These are phyloP conservation scores for Chrysomela aeneicollis DNA, from an alignment of 2,888 invertebrate genomes.

Conservation along the genomic window DNA sequence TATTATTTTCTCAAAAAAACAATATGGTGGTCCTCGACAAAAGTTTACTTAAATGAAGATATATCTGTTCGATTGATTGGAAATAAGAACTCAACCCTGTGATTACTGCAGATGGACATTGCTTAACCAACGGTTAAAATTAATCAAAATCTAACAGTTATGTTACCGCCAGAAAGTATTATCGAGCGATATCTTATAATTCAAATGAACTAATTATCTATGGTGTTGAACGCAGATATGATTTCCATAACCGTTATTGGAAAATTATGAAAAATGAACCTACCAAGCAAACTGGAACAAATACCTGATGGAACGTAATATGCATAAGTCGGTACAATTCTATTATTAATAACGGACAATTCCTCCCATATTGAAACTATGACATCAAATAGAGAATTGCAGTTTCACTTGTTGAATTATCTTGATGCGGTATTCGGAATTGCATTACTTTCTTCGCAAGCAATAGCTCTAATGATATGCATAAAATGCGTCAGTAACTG, in stretches of 20 bases:
- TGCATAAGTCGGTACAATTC: background rate
- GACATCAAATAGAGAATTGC: constrained; percentile 14
- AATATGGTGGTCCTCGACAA: too few relatives aligned
- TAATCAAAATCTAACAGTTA: background rate
- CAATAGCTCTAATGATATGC: background rate
- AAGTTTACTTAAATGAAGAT: too few relatives aligned
- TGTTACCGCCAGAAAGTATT: background rate
- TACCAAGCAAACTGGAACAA: background rate
- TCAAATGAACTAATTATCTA: constrained; percentile 1
- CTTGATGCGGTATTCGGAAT: background rate
- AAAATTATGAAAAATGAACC: background rate
- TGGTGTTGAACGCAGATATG: background rate
- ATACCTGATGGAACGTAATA: background rate
- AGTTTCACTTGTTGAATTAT: constrained; percentile 13
- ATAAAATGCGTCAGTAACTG: too few relatives aligned
- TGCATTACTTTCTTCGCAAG: background rate
- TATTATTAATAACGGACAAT: constrained; percentile 15
- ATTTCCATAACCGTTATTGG: constrained; percentile 7
- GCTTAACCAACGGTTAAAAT: too few relatives aligned
- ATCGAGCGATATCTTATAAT: background rate
- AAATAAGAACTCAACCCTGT: too few relatives aligned
- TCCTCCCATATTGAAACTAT: constrained; percentile 13
- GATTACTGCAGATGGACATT: too few relatives aligned
- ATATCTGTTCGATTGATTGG: too few relatives aligned
- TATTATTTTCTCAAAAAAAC: too few relatives aligned